These are phyloP conservation scores for Hypothenemus hampei DNA, from an alignment of 1,140 invertebrate species.

Conservation along the genomic window DNA sequence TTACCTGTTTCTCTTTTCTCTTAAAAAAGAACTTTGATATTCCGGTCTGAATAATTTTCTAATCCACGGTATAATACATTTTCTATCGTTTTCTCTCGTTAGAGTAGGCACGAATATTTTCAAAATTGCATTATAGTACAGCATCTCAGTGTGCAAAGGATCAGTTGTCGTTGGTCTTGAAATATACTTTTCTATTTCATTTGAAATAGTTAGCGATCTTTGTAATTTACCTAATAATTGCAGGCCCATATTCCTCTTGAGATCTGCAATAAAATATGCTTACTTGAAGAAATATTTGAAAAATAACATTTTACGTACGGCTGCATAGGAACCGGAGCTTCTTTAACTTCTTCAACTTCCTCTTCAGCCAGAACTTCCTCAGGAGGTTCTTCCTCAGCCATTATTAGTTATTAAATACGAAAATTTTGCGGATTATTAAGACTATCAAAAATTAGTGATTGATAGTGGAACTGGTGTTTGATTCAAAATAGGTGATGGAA, in stretches of 20 bases:
- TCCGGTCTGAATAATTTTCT: constrained; percentile 43
- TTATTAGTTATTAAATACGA: too few species aligned
- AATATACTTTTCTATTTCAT: background rate
- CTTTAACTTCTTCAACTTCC: background rate
- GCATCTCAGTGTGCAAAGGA: constrained; percentile 35
- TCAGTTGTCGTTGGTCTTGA: constrained; percentile 22
- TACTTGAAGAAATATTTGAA: background rate
- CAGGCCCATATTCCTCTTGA: background rate
- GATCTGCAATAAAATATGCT: background rate
- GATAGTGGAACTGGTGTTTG: too few species aligned
- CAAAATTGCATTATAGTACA: constrained; percentile 41
- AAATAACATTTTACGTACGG: background rate
- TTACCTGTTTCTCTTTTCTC: constrained; percentile 42
- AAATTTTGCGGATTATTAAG: too few species aligned
- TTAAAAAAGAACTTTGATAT: constrained; percentile 40
- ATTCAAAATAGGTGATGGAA: too few species aligned
- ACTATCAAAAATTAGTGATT: too few species aligned
- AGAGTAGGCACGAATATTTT: constrained; percentile 37
- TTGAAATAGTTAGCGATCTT: background rate
- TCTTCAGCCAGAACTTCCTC: background rate
- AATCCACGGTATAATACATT: constrained; percentile 38
- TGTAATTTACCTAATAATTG: background rate
- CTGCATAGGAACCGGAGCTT: background rate
- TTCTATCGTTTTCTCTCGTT: constrained; percentile 32
- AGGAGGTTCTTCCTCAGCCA: constrained; percentile 8